phyloP scores from a whole-genome alignment of 2,113 vertebrate genomes.

The Microcebus lehilahytsara region DNA sequence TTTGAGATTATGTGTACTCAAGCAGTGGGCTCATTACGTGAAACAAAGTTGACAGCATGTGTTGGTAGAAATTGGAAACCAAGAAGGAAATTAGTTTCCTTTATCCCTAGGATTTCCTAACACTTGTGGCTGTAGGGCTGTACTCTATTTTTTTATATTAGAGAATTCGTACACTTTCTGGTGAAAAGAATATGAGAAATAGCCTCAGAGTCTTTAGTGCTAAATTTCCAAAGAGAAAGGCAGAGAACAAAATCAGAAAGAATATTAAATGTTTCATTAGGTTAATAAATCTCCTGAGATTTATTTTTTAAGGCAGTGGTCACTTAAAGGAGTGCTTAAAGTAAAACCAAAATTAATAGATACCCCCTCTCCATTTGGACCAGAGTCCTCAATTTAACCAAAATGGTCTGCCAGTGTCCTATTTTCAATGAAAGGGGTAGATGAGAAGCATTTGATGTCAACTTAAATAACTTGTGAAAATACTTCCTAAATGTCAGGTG shows the following conservation, averaged over 20 bases:
- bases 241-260: background rate
- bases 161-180: background rate
- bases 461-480: background rate
- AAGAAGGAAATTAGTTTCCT: background rate
- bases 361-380: rapidly evolving
- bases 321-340: constrained; percentile 11
- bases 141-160: background rate
- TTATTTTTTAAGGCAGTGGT: background rate
- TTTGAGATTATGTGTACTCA: background rate
- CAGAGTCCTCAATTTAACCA: background rate
- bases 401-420: background rate
- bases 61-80: constrained; percentile 39
- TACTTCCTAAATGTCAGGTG: background rate
- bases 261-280: background rate
- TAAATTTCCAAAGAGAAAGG: constrained; percentile 25
- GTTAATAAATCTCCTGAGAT: background rate
- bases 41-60: constrained; percentile 27
- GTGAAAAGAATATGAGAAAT: constrained; percentile 18
- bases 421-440: background rate
- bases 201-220: background rate
- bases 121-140: background rate
- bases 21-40: background rate
- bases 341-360: background rate
- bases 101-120: constrained; percentile 11
- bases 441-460: background rate